Evolutionary conservation across 2,113 vertebrate species (phyloP).

Genomic region (Acanthochromis polyacanthus): DNA sequence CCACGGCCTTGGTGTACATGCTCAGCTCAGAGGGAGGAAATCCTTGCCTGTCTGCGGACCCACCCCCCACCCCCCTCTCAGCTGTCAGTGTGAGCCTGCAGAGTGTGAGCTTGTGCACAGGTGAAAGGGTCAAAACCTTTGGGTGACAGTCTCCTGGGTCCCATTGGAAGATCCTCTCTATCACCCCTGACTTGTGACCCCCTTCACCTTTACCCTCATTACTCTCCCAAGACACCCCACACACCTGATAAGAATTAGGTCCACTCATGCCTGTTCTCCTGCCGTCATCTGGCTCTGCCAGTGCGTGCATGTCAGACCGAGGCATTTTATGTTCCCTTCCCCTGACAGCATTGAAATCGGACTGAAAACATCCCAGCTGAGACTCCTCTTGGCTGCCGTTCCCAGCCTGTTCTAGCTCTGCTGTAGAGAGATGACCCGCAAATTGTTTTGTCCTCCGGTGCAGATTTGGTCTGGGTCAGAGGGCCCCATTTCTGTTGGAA

Average conservation of each 20-base stretch:
- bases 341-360: slow-evolving; percentile 31
- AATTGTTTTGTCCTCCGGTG: slow-evolving; percentile 55
- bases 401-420: slow-evolving; percentile 23
- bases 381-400: slow-evolving; percentile 25
- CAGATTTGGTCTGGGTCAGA: slow-evolving; percentile 57
- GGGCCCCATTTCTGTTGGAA: slow-evolving; percentile 36
- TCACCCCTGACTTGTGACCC: slow-evolving; percentile 69
- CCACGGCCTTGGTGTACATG: slow-evolving; percentile 24
- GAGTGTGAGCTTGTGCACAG: slow-evolving; percentile 63
- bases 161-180: slow-evolving; percentile 48
- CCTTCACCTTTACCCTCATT: slow-evolving; percentile 60
- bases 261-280: slow-evolving; percentile 26
- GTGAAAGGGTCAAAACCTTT: slow-evolving; percentile 69
- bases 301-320: slow-evolving; percentile 49
- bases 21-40: slow-evolving; percentile 12
- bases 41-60: slow-evolving; percentile 40
- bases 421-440: slow-evolving; percentile 52
- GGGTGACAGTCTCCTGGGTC: slow-evolving; percentile 63
- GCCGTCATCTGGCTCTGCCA: slow-evolving; percentile 41
- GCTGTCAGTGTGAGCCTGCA: slow-evolving; percentile 60
- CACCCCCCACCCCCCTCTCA: slow-evolving; percentile 16
- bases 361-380: slow-evolving; percentile 61
- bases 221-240: slow-evolving; percentile 53
- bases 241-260: slow-evolving; percentile 76
- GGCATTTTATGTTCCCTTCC: slow-evolving; percentile 37